These are phyloP conservation scores for Drosophila simulans DNA, from an alignment of 1,140 invertebrate species.

Conservation along the genomic window DNA sequence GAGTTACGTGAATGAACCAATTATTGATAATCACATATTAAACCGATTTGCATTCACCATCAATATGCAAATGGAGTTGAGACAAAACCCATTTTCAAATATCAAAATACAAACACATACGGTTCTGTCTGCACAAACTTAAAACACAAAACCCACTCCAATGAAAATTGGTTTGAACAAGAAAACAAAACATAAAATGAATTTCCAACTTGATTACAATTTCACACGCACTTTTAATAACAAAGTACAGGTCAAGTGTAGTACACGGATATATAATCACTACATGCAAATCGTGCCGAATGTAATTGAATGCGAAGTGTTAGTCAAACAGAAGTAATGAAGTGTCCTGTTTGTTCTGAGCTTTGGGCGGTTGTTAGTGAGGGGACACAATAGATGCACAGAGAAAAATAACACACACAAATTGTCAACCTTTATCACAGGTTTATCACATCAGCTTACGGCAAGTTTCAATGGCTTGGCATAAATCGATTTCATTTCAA, in stretches of 20 bases:
- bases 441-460: too few relatives aligned
- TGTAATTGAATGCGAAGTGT: conserved; percentile 61
- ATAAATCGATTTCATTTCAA: background rate
- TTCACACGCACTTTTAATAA: conserved; percentile 8
- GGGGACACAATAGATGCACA: conserved; percentile 14
- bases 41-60: conserved; percentile 7
- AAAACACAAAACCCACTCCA: background rate
- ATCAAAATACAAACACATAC: background rate
- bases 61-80: conserved; percentile 16
- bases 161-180: background rate
- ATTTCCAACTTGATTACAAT: conserved; percentile 10
- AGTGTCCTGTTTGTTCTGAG: conserved; percentile 46
- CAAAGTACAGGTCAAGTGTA: background rate
- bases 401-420: conserved; percentile 8
- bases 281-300: conserved; percentile 50
- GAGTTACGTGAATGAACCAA: conserved; percentile 17
- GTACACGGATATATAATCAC: conserved; percentile 15
- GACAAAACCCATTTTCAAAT: conserved; percentile 7
- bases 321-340: conserved; percentile 68
- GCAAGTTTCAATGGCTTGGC: too few relatives aligned
- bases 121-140: conserved; percentile 6
- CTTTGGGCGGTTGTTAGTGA: conserved; percentile 10
- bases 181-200: conserved; percentile 7
- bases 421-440: too few relatives aligned
- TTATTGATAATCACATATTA: conserved; percentile 20